phyloP scores from a whole-genome alignment of 2,888 invertebrate species.

The Nemotelus pantherinus region DNA sequence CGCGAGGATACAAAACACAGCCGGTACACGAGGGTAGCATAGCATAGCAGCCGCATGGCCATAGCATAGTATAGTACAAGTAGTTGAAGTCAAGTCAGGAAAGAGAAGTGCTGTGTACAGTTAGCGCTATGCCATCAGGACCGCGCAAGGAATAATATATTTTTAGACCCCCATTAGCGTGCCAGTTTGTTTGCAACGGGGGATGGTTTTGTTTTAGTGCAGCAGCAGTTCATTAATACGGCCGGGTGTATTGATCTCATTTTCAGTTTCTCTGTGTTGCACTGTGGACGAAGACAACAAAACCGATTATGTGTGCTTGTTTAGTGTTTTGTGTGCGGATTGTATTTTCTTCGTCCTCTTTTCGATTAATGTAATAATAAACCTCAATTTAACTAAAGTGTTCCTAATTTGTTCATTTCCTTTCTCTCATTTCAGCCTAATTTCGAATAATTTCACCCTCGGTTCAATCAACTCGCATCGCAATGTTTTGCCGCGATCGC shows the following conservation, averaged over 20 bases:
- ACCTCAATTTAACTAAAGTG: neutral
- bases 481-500: constrained; percentile 64
- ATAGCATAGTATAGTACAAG: no score
- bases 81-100: neutral
- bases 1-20: constrained; percentile 11
- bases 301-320: constrained; percentile 17
- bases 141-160: neutral
- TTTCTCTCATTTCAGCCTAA: constrained; percentile 63
- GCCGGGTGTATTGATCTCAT: constrained; percentile 26
- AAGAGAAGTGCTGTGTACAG: neutral
- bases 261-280: neutral
- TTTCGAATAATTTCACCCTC: constrained; percentile 68
- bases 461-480: constrained; percentile 65
- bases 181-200: neutral
- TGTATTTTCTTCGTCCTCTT: neutral
- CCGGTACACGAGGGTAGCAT: neutral
- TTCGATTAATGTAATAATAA: constrained; percentile 26
- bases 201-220: neutral
- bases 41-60: neutral
- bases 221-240: constrained; percentile 16
- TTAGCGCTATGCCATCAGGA: constrained; percentile 7
- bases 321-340: constrained; percentile 19
- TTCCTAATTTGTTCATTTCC: neutral
- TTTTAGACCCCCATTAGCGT: neutral
- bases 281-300: neutral